These are phyloP conservation scores for Pseudopipra pipra DNA, from an alignment of 2,113 vertebrate genomes.

Conservation along the genomic window DNA sequence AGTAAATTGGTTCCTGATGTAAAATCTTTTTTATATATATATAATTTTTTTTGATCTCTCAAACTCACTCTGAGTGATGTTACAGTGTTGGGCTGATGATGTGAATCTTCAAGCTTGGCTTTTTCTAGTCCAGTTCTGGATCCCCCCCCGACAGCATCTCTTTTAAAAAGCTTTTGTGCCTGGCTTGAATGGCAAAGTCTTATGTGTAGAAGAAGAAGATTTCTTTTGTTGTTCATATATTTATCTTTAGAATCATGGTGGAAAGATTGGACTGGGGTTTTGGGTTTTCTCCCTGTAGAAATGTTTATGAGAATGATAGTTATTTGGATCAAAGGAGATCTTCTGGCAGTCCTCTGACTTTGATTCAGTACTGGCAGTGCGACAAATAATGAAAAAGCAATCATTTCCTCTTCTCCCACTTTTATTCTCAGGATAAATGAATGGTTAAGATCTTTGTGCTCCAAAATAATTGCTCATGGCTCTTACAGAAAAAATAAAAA, in stretches of 20 bases:
- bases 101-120: not conserved
- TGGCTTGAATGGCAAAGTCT: not conserved
- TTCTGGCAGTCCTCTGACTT: slow-evolving; percentile 19
- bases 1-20: slow-evolving; percentile 54
- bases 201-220: not conserved
- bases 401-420: slow-evolving; percentile 4
- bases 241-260: not conserved
- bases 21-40: not conserved
- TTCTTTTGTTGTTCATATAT: not conserved
- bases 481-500: not conserved
- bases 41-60: not conserved
- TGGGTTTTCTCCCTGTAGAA: not conserved
- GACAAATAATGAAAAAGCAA: slow-evolving; percentile 27
- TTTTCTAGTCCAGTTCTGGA: not conserved
- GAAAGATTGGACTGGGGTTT: not conserved
- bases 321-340: slow-evolving; percentile 23
- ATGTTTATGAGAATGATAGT: slow-evolving; percentile 1
- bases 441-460: not conserved
- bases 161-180: not conserved
- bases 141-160: not conserved
- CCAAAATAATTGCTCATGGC: slow-evolving; percentile 22
- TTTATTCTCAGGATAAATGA: slow-evolving; percentile 15
- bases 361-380: not conserved
- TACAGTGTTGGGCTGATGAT: not conserved
- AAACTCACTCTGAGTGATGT: not conserved